Evolutionary conservation across 2,797 vertebrate genomes (phyloP).

Genomic region (Mallotus villosus): DNA sequence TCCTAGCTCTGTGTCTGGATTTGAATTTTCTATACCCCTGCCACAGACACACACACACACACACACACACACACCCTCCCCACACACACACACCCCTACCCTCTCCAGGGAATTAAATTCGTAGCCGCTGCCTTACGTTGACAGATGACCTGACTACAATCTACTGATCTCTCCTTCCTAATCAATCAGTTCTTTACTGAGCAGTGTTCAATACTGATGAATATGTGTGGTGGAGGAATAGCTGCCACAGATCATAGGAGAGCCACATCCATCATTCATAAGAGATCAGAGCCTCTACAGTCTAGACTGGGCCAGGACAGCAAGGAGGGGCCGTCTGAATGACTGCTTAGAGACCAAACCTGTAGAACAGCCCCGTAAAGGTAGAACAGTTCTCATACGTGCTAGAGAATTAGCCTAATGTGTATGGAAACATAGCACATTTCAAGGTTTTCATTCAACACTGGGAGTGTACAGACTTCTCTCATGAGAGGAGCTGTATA

Average conservation of each 20-base stretch:
- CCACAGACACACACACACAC: background rate
- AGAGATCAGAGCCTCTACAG: background rate
- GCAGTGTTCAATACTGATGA: slow-evolving; percentile 50
- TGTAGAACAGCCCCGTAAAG: background rate
- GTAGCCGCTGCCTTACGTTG: slow-evolving; percentile 29
- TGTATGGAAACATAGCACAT: background rate
- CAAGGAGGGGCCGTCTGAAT: background rate
- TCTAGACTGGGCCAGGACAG: background rate
- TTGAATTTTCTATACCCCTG: background rate
- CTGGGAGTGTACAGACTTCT: too few relatives aligned
- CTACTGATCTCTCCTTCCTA: slow-evolving; percentile 38
- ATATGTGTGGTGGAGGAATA: slow-evolving; percentile 43
- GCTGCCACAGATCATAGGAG: slow-evolving; percentile 19
- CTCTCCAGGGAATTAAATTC: slow-evolving; percentile 33
- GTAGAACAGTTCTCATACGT: background rate
- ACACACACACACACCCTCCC: background rate
- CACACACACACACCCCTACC: slow-evolving; percentile 7
- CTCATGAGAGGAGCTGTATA: too few relatives aligned
- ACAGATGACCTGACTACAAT: slow-evolving; percentile 34
- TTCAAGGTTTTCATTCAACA: too few relatives aligned
- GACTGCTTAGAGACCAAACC: background rate
- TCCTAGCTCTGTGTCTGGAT: too few relatives aligned
- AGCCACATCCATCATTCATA: background rate
- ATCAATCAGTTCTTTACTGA: slow-evolving; percentile 44
- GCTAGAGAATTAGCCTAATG: background rate